Evolutionary conservation across 2,888 invertebrate species (phyloP).

Genomic region (Coremacera marginata): DNA sequence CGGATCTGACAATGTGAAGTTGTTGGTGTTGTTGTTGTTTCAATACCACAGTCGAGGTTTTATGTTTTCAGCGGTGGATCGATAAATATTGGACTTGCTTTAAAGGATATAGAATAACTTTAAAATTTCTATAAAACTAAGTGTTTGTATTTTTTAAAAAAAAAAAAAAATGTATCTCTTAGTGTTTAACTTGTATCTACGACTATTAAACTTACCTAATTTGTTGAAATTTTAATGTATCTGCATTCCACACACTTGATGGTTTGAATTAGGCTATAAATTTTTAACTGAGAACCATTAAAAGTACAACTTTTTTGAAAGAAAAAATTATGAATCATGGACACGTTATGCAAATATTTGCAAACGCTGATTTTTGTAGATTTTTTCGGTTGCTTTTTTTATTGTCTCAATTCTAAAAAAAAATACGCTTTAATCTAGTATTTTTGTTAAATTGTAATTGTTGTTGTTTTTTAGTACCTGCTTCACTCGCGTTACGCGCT

Average conservation of each 20-base stretch:
- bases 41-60: conserved; percentile 30
- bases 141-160: no score
- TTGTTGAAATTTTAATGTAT: neutral
- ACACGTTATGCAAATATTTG: neutral
- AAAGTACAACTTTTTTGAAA: neutral
- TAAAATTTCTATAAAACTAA: no score
- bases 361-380: neutral
- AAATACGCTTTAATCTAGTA: neutral
- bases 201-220: neutral
- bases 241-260: neutral
- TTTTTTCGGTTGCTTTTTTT: neutral
- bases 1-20: conserved; percentile 43
- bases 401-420: neutral
- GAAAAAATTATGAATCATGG: neutral
- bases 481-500: conserved; percentile 43
- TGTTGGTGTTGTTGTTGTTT: conserved; percentile 35
- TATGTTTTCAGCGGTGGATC: conserved; percentile 33
- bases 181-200: neutral
- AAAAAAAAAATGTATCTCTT: neutral
- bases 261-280: neutral
- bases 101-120: neutral
- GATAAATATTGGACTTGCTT: conserved; percentile 20
- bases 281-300: no score
- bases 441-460: conserved; percentile 16
- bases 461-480: conserved; percentile 38